Evolutionary conservation across 1,140 invertebrate species (phyloP).

Genomic region (Cepaea nemoralis): DNA sequence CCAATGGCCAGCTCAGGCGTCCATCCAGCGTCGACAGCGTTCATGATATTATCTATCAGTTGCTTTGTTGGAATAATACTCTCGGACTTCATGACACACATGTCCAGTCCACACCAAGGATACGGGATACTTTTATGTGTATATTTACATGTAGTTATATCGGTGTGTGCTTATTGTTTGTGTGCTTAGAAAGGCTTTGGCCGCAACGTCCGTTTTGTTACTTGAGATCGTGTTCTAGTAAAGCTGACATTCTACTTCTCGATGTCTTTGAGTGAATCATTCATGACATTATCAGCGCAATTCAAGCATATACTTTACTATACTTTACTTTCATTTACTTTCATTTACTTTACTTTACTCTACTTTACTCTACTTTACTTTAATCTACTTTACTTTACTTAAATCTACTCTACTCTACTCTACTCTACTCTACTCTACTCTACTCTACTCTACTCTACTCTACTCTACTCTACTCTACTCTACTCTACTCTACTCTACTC

Average conservation of each 20-base stretch:
- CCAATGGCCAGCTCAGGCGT: too few species aligned
- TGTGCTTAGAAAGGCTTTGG: neutral
- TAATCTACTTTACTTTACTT: neutral
- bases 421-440: neutral
- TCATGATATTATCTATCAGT: too few species aligned
- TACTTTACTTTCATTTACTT: neutral
- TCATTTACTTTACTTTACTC: neutral
- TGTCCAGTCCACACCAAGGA: too few species aligned
- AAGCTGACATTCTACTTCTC: neutral
- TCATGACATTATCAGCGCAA: neutral
- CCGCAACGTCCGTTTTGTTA: neutral
- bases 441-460: neutral
- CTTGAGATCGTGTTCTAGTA: neutral
- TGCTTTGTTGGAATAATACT: too few species aligned
- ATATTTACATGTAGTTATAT: too few species aligned
- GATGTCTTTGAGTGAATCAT: neutral
- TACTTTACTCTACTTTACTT: neutral
- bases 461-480: slow-evolving; percentile 8
- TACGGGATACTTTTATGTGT: too few species aligned
- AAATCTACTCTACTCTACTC: neutral
- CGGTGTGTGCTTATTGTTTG: neutral
- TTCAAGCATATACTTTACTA: neutral
- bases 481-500: neutral
- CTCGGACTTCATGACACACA: too few species aligned
- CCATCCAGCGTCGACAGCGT: too few species aligned